Conservation (phyloP, 2,797 vertebrate genomes). For the Rhodeus uyekii region DNA sequence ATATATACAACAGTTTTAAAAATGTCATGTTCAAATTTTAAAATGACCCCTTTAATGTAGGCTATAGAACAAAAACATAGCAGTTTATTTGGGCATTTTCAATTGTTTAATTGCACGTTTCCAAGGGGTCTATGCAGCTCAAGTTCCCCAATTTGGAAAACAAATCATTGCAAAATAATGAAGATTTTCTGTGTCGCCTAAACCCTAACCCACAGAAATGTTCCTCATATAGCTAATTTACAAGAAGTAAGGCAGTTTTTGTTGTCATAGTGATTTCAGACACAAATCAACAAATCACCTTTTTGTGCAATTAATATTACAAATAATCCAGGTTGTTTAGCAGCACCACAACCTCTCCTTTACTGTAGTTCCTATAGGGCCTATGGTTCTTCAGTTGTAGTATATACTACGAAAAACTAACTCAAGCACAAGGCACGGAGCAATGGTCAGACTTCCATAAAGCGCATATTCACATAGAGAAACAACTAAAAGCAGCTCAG, state of each 20-base stretch:
- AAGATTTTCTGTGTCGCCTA: not conserved
- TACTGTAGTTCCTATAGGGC: no score
- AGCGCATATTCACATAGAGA: not conserved
- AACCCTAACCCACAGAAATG: not conserved
- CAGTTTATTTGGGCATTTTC: not conserved
- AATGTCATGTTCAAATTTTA: no score
- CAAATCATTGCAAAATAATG: not conserved
- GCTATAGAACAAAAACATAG: not conserved
- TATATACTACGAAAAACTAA: no score
- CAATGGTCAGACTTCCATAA: not conserved
- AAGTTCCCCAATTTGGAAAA: not conserved
- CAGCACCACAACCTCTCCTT: not conserved
- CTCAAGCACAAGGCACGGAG: not conserved
- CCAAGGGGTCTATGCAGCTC: not conserved
- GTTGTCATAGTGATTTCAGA: not conserved
- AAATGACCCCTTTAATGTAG: no score
- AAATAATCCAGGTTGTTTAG: not conserved
- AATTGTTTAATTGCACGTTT: not conserved
- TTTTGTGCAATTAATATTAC: not conserved
- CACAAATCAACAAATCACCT: not conserved
- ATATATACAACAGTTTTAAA: no score
- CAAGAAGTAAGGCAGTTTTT: not conserved
- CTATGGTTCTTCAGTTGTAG: not conserved
- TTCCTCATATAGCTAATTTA: not conserved
- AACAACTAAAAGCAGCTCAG: not conserved